A percentile compares a stretch with the other conserved stretches of the same genome.
These are phyloP conservation scores for Neopipo cinnamomea DNA, from an alignment of 2,113 vertebrate species.

Conservation along the genomic window DNA sequence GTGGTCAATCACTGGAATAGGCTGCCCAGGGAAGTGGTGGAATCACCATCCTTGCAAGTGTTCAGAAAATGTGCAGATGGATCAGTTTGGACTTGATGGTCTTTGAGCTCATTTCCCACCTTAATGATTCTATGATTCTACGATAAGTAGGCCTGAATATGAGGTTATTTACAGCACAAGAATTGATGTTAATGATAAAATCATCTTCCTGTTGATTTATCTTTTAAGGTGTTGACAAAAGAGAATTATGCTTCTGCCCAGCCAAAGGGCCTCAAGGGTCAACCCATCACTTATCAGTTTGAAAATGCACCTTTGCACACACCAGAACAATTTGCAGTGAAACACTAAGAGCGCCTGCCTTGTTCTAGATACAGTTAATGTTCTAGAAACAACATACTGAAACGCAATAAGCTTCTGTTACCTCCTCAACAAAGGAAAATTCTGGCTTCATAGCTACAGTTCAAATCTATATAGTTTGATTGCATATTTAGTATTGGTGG, in stretches of 20 bases:
- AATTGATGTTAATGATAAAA: neutral
- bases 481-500: neutral
- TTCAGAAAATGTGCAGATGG: accelerated
- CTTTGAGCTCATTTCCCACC: neutral
- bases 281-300: neutral
- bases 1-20: neutral
- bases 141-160: neutral
- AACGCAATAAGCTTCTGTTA: neutral
- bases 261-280: neutral
- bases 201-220: neutral
- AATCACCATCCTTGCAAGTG: neutral
- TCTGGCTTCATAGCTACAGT: neutral
- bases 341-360: neutral
- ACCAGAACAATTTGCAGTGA: neutral
- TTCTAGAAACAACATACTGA: neutral
- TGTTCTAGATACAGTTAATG: neutral
- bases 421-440: neutral
- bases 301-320: neutral
- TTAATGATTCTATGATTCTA: neutral
- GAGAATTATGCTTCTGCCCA: neutral
- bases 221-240: neutral
- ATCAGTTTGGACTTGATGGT: too few relatives aligned
- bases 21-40: neutral
- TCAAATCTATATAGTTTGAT: neutral
- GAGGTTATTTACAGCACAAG: neutral